These are phyloP conservation scores for Teleiodes luculella DNA, from an alignment of 2,888 invertebrate genomes.

Conservation along the genomic window DNA sequence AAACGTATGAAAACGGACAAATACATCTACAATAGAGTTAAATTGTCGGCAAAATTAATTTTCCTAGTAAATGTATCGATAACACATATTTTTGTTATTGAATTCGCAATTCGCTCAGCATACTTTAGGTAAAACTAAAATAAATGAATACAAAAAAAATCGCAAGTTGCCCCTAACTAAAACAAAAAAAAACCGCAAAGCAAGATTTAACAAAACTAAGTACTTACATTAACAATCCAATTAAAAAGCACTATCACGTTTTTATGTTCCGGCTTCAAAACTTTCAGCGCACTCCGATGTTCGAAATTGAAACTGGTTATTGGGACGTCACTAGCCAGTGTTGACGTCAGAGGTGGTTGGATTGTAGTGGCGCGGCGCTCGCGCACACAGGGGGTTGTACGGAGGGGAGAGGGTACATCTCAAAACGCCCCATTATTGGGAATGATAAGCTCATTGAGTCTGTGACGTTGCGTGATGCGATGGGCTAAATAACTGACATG, in stretches of 20 bases:
- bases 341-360: not conserved
- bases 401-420: not conserved
- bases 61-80: too few species aligned
- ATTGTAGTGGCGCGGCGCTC: not conserved
- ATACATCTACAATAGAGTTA: too few species aligned
- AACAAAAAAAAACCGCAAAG: too few species aligned
- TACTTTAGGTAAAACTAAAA: too few species aligned
- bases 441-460: conserved; percentile 3
- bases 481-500: not conserved
- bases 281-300: not conserved
- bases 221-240: not conserved
- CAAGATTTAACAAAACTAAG: not conserved
- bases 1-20: too few species aligned
- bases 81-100: too few species aligned
- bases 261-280: not conserved
- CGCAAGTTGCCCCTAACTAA: too few species aligned
- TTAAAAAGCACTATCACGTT: not conserved
- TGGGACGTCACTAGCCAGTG: not conserved
- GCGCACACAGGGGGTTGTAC: not conserved
- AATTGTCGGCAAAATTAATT: too few species aligned
- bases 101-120: too few species aligned
- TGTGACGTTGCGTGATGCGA: not conserved
- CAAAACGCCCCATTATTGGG: not conserved
- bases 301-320: not conserved
- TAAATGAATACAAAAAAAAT: too few species aligned